Evolutionary conservation across 2,797 vertebrate genomes (phyloP), one percentile per base, ranked within the genome.

Genomic region (Xerus rutilus): DNA sequence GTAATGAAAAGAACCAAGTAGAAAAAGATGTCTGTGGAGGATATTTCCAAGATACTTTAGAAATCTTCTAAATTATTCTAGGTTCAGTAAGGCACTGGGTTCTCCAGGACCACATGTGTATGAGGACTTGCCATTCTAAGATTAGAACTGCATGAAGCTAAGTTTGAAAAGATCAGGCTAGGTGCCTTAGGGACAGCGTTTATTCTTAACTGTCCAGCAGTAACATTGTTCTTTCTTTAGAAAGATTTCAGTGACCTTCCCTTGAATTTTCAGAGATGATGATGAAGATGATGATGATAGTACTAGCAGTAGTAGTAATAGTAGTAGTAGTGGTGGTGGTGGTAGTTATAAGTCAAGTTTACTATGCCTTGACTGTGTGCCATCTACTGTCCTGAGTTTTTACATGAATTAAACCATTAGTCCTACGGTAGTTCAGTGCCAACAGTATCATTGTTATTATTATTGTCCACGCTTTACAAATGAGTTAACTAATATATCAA

Each of bases 31-130:
- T 30, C 52, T 79, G 7, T 67, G 18, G 28, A 93, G 21, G 49
- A 78, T 76, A 85, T 70, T 88, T 91, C 49, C 52, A 35, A 94
- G 49, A 87, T 54, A 88, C 23, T 72, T 96, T 13, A 78, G 59
- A 93, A 95, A 54, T 62, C 32, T 45, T 93, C 59, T 45, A 62
- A 21, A 76, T 73, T 84, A 88, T 95, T 93, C 84, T 89, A 59
- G 39, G 79, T 20, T 91, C 45, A 57, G 35, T 18, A 35, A 91
- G 79, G 23, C 32, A 17, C 8, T 81, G 69, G 54, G 21, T 9
- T 93, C 39, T 67, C 23, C 23, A 69, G 25, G 65, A 47, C 20
- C 49, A 73, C 59, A 59, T 88, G 7, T 85, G n/a, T 67, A 25
- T 77, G 12, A 72, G 52, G 39, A 84, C 54, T 45, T 73, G 54